phyloP scores from a whole-genome alignment of 2,113 vertebrate genomes.

The Eolophus roseicapilla region DNA sequence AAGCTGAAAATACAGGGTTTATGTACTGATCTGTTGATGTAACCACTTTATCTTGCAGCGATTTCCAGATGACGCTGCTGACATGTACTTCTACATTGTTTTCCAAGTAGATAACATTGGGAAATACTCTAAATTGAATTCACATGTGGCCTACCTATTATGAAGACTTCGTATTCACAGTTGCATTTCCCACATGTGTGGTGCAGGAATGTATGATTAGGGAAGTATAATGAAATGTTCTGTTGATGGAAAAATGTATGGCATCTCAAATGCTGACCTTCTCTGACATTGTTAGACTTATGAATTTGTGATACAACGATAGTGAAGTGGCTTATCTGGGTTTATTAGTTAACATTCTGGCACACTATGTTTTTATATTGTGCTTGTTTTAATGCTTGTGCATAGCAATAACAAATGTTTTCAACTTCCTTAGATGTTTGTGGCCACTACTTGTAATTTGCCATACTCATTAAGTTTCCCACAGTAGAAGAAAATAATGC shows the following conservation, averaged over 20 bases:
- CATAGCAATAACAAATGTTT: not conserved
- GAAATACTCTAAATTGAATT: not conserved
- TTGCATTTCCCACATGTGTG: not conserved
- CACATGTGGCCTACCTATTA: not conserved
- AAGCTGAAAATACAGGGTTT: not conserved
- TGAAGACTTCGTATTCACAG: not conserved
- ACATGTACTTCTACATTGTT: not conserved
- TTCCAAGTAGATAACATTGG: not conserved
- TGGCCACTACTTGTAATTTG: not conserved
- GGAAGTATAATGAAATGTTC: not conserved
- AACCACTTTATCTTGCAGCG: not conserved
- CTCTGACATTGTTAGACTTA: not conserved
- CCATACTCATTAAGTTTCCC: not conserved
- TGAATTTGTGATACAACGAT: not conserved
- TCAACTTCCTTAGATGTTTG: not conserved
- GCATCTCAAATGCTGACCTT: conserved; percentile 12
- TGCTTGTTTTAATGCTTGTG: not conserved
- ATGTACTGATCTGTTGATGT: not conserved
- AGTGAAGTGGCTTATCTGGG: not conserved
- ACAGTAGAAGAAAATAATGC: not conserved
- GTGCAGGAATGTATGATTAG: conserved; percentile 10
- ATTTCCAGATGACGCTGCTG: not conserved
- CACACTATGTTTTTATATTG: not conserved
- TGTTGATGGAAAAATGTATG: conserved; percentile 39
- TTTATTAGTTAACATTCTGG: not conserved